A percentile compares a stretch with the other conserved stretches of the same genome.
These are phyloP conservation scores for Chrysolina haemoptera DNA, from an alignment of 2,888 invertebrate genomes.

Conservation along the genomic window DNA sequence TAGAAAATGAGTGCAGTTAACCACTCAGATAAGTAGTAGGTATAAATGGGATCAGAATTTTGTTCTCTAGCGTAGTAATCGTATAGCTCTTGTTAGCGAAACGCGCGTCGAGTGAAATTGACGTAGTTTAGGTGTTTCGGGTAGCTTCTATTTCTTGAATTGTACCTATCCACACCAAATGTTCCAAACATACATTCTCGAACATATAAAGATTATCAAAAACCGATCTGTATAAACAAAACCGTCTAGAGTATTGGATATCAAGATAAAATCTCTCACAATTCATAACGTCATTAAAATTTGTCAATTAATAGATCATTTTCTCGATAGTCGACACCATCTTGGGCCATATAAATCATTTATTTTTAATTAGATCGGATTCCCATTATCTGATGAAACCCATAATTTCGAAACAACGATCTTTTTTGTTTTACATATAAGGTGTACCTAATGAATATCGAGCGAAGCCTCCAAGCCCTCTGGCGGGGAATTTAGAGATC, in stretches of 20 bases:
- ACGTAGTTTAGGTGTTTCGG: too few species aligned
- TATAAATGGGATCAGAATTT: too few species aligned
- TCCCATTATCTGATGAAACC: slow-evolving; percentile 48
- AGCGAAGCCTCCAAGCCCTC: slow-evolving; percentile 19
- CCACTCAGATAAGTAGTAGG: too few species aligned
- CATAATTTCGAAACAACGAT: slow-evolving; percentile 46
- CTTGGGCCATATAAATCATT: slow-evolving; percentile 45
- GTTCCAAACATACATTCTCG: too few species aligned
- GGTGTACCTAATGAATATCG: slow-evolving; percentile 40
- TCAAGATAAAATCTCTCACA: slow-evolving; percentile 27
- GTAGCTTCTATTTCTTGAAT: too few species aligned
- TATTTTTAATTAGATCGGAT: slow-evolving; percentile 47
- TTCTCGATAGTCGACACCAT: slow-evolving; percentile 46
- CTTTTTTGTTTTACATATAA: slow-evolving; percentile 43
- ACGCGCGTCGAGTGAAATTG: too few species aligned
- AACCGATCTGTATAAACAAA: slow-evolving; percentile 1
- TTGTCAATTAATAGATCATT: slow-evolving; percentile 46
- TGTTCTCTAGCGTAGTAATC: too few species aligned
- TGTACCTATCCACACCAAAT: too few species aligned
- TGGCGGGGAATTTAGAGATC: slow-evolving; percentile 31
- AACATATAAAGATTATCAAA: background rate
- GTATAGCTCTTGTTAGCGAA: too few species aligned
- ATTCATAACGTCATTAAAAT: slow-evolving; percentile 44
- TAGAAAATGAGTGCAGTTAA: too few species aligned
- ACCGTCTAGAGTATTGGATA: slow-evolving; percentile 21